Percentiles rank a stretch among this genome's conserved stretches.
These are phyloP conservation scores for Semibalanus balanoides DNA, from an alignment of 1,140 invertebrate genomes.

Conservation along the genomic window DNA sequence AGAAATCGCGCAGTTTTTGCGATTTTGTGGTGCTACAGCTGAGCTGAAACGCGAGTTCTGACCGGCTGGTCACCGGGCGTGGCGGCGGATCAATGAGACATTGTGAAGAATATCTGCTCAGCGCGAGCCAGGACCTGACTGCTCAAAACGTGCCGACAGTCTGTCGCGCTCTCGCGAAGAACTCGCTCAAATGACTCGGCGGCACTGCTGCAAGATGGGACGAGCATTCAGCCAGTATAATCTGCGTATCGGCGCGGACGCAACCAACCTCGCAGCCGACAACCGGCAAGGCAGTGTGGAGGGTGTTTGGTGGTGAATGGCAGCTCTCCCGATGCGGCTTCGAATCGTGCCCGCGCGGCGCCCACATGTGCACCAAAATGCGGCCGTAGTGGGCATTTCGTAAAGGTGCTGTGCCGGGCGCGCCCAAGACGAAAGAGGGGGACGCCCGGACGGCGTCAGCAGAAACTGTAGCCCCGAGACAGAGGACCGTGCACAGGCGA, in stretches of 20 bases:
- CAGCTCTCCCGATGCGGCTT: not conserved
- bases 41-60: not conserved
- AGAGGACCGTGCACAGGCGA: not conserved
- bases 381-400: slow-evolving; percentile 3
- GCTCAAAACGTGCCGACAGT: not conserved
- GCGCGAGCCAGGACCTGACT: not conserved
- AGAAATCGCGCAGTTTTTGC: not conserved
- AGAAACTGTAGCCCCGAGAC: not conserved
- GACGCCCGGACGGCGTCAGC: not conserved
- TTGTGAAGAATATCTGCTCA: not conserved
- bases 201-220: no score
- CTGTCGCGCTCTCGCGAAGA: not conserved
- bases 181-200: not conserved
- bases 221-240: not conserved
- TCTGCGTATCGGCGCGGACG: not conserved
- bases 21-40: not conserved
- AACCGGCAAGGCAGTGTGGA: not conserved
- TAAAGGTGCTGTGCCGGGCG: not conserved
- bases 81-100: not conserved
- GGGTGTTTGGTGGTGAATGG: not conserved
- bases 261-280: no score
- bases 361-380: not conserved
- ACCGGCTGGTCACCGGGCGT: not conserved
- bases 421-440: not conserved
- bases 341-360: not conserved